Evolutionary conservation across 2,797 vertebrate species (phyloP), one percentile per base, ranked within the genome.

Genomic region (Tolypeutes matacus): DNA sequence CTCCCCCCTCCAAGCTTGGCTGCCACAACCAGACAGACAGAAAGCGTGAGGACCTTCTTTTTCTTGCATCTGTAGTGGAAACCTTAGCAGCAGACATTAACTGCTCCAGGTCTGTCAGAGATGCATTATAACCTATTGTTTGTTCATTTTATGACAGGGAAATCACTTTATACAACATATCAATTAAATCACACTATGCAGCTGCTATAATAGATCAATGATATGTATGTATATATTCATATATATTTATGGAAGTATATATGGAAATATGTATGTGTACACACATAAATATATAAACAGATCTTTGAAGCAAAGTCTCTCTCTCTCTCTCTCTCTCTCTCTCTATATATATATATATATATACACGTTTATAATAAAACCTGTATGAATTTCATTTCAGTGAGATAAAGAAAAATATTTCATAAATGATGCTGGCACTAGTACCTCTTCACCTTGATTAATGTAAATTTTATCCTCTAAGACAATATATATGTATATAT

Each of bases 281-380:
- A 94, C n/a, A n/a, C 20, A 60, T 25, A 67, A 31, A 39, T 39
- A 60, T n/a, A 77, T 51, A 15, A 84, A 76, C 75, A 75, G 14
- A 7, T 81, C 46, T 76, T 4, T 75, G 64, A 95, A 75, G 46
- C n/a, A 80, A 58, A 27, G 15, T 72, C 17, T 15, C n/a, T n/a
- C n/a, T n/a, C n/a, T n/a, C n/a, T n/a, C n/a, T n/a, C n/a, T n/a
- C n/a, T n/a, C n/a, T n/a, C n/a, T n/a, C n/a, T n/a, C n/a, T n/a
- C n/a, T n/a, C n/a, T n/a, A n/a, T n/a, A n/a, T n/a, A n/a, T n/a
- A 36, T 3, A 65, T 4, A 46, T 0, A 36, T 0, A 42, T 10
- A 62, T 31, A 20, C 5, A 77, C 18, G 2, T 31, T 11, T 17
- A 49, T 9, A 8, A 58, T 25, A 18, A 10, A n/a, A n/a, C n/a